A percentile compares a stretch with the other conserved stretches of the same genome.
Conservation (phyloP, 1,140 invertebrate species). For the Halictus rubicundus region DNA sequence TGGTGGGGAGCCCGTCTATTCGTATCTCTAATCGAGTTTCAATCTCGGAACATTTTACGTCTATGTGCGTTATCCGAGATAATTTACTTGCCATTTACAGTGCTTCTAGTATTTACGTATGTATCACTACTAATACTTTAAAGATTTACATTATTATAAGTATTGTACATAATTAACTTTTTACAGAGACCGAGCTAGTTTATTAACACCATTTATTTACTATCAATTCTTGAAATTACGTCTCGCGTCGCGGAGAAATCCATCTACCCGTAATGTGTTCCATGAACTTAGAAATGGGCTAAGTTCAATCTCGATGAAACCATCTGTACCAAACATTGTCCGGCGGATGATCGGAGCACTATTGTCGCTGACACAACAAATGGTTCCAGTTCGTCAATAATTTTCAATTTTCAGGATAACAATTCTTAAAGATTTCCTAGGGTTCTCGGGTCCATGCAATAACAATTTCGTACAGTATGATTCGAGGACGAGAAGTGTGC, state of each 20-base stretch:
- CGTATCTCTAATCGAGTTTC: constrained; percentile 92
- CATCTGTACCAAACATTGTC: constrained; percentile 70
- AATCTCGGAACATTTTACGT: constrained; percentile 92
- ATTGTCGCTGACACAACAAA: constrained; percentile 72
- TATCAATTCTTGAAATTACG: constrained; percentile 95
- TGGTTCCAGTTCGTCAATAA: constrained; percentile 72
- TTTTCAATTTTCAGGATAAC: constrained; percentile 32
- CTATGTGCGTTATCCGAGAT: constrained; percentile 95
- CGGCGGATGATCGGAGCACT: constrained; percentile 69
- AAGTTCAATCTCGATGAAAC: constrained; percentile 63
- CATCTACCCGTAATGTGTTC: constrained; percentile 95
- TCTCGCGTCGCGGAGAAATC: constrained; percentile 95
- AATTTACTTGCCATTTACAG: constrained; percentile 92
- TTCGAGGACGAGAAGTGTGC: constrained; percentile 36
- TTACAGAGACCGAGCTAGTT: constrained; percentile 90
- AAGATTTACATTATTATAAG: not conserved
- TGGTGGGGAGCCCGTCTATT: constrained; percentile 92
- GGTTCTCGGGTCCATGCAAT: constrained; percentile 60
- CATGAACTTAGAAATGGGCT: constrained; percentile 82
- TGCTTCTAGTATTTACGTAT: constrained; percentile 93
- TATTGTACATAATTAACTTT: constrained; percentile 42
- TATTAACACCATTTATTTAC: constrained; percentile 95
- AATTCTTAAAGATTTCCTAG: constrained; percentile 53
- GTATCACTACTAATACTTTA: constrained; percentile 89
- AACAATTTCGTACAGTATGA: constrained; percentile 45